Evolutionary conservation across 53 echinoderm and acorn worm genomes (phyloP).

Genomic region (Apostichopus leukothele): DNA sequence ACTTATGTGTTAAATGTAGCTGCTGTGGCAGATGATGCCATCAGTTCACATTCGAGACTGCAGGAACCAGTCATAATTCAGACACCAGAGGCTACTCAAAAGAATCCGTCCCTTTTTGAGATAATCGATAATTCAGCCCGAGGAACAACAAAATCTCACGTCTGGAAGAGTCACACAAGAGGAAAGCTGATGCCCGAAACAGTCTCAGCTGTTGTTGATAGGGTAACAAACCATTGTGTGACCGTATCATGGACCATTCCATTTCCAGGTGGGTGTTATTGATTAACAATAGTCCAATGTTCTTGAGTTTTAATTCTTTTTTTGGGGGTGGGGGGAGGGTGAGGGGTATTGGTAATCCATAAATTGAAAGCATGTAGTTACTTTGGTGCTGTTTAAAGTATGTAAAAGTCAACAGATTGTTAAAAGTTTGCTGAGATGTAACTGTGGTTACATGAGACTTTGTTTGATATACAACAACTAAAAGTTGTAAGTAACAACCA

Average conservation of each 20-base stretch:
- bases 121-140: background rate
- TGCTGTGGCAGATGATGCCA: constrained; percentile 6
- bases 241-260: background rate
- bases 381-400: no score
- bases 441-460: no score
- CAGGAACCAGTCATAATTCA: constrained; percentile 11
- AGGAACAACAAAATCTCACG: background rate
- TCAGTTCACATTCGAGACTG: constrained; percentile 1
- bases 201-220: background rate
- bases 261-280: constrained; percentile 6
- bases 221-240: background rate
- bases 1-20: background rate
- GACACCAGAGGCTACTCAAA: constrained; percentile 16
- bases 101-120: background rate
- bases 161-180: background rate
- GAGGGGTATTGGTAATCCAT: no score
- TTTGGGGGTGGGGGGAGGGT: no score
- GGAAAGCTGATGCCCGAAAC: constrained; percentile 7
- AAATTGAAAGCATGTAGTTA: no score
- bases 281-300: no score
- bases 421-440: no score
- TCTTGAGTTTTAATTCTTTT: no score
- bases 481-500: no score
- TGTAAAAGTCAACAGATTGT: no score
- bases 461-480: no score